Percentiles rank a stretch among this genome's conserved stretches.
phyloP scores from a whole-genome alignment of 1,140 invertebrate species.

The Bombus terrestris region DNA sequence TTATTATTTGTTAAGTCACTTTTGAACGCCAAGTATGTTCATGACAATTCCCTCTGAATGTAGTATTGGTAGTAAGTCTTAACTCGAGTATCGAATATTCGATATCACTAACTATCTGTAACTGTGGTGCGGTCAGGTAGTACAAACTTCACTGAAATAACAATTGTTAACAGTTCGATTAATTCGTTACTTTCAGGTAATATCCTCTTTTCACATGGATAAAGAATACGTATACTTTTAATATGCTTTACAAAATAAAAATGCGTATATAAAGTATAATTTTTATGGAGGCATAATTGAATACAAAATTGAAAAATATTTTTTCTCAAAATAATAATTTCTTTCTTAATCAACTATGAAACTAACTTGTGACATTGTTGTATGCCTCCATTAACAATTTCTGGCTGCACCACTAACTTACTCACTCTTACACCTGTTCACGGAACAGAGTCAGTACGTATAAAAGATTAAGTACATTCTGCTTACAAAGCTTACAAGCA shows the following conservation, averaged over 20 bases:
- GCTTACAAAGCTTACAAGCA: not conserved
- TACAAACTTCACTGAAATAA: slow-evolving; percentile 1
- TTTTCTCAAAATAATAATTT: not conserved
- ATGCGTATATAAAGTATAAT: not conserved
- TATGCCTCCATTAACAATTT: not conserved
- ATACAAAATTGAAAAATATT: not conserved
- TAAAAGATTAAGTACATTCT: slow-evolving; percentile 34
- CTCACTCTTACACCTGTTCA: slow-evolving; percentile 6
- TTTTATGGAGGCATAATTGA: not conserved
- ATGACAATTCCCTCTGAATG: slow-evolving; percentile 28
- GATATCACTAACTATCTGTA: not conserved
- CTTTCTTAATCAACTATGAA: not conserved
- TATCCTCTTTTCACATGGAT: not conserved
- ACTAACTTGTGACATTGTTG: not conserved
- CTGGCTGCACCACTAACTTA: slow-evolving; percentile 37
- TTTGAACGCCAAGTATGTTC: slow-evolving; percentile 27
- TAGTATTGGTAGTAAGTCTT: slow-evolving; percentile 11
- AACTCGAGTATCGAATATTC: slow-evolving; percentile 15
- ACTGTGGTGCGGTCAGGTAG: slow-evolving; percentile 1
- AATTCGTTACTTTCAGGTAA: not conserved
- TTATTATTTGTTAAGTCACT: slow-evolving; percentile 37
- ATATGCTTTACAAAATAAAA: not conserved
- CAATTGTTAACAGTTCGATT: not conserved
- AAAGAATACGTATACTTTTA: not conserved
- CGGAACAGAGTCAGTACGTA: slow-evolving; percentile 26